Conservation (phyloP, 1,140 invertebrate species). For the Ceratoteleas bidentatus region DNA sequence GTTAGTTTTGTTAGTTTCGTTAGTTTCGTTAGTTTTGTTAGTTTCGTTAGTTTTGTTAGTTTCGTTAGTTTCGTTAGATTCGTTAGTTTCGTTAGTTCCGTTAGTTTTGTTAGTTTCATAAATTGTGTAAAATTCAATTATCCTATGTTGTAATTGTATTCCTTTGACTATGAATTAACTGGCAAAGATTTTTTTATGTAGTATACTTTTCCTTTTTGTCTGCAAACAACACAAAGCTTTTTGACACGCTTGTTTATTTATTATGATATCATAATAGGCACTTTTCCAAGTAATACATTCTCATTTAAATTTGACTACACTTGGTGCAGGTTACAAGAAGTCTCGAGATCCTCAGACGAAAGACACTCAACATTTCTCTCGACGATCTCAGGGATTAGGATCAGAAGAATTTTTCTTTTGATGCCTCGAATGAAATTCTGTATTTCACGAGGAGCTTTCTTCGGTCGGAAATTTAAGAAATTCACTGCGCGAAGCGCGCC, state of each 20-base stretch:
- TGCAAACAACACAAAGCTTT: too few species aligned
- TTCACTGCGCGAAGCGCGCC: neutral
- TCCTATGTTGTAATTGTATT: too few species aligned
- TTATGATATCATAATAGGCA: neutral
- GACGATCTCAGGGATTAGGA: conserved; percentile 25
- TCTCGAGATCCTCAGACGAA: conserved; percentile 2
- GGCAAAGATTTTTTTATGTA: too few species aligned
- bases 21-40: too few species aligned
- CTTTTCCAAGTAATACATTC: conserved; percentile 15
- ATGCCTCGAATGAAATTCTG: conserved; percentile 29
- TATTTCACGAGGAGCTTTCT: conserved; percentile 16
- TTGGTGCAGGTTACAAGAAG: conserved; percentile 13
- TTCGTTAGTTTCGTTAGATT: too few species aligned
- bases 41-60: too few species aligned
- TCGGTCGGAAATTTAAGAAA: conserved; percentile 22
- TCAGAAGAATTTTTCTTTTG: conserved; percentile 41
- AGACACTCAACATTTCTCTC: conserved; percentile 28
- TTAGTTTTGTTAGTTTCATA: too few species aligned
- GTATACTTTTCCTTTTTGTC: too few species aligned
- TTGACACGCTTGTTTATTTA: neutral
- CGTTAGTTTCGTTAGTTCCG: too few species aligned
- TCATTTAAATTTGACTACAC: conserved; percentile 31
- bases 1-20: too few species aligned
- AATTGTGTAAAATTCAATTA: too few species aligned
- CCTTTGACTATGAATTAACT: too few species aligned